Conservation (phyloP, 2,113 vertebrate species). For the Tupaia tana region DNA sequence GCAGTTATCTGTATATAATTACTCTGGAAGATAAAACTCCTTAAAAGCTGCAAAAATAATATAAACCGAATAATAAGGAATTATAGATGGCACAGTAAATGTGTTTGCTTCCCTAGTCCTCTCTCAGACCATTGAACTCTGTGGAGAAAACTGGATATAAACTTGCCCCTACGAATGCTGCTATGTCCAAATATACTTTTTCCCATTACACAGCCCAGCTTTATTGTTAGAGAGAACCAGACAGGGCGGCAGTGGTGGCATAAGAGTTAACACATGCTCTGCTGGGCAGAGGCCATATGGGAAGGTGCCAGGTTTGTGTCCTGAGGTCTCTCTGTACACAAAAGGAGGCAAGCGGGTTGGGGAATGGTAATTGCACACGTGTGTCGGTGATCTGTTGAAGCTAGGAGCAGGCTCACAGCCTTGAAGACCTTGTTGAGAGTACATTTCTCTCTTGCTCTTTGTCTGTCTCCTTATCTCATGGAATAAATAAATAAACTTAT, state of each 20-base stretch:
- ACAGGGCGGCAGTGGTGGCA: too few species aligned
- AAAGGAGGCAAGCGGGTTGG: too few species aligned
- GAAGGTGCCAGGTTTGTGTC: too few species aligned
- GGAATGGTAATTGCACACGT: too few species aligned
- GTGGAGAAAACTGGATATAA: slow-evolving; percentile 7
- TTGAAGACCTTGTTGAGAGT: too few species aligned
- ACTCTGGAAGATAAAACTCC: slow-evolving; percentile 34
- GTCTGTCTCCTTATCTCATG: too few species aligned
- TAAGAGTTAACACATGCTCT: too few species aligned
- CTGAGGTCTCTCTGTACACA: too few species aligned
- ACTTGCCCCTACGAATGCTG: not conserved
- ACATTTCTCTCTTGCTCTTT: too few species aligned
- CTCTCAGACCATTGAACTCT: not conserved
- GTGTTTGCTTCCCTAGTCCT: not conserved
- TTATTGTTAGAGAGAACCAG: not conserved
- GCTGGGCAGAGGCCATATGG: too few species aligned
- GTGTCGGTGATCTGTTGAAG: too few species aligned
- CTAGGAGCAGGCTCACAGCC: too few species aligned
- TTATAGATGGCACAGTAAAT: not conserved
- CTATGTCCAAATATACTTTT: not conserved
- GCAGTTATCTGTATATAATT: not conserved
- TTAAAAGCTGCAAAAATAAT: slow-evolving; percentile 19
- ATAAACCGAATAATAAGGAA: slow-evolving; percentile 6
- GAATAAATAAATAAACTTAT: not conserved
- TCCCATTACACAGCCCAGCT: not conserved